Evolutionary conservation across 2,113 vertebrate genomes (phyloP).

Genomic region (Puffinus mauretanicus): DNA sequence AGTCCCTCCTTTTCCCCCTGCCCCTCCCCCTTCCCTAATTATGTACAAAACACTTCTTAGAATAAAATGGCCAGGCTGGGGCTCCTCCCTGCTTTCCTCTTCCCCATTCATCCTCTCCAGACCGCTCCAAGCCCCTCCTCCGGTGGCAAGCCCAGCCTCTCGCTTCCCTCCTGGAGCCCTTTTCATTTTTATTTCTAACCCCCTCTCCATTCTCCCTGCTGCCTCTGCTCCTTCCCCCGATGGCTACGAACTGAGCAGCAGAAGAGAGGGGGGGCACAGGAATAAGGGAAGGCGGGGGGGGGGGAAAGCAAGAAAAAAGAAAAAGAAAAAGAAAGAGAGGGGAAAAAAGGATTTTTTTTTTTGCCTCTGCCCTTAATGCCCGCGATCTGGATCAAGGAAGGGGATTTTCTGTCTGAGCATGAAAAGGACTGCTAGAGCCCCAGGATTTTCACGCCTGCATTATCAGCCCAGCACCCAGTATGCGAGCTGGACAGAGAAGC

Average conservation of each 20-base stretch:
- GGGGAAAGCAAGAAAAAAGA: not conserved
- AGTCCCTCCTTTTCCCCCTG: not conserved
- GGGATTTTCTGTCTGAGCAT: slow-evolving; percentile 79
- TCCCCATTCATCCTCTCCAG: slow-evolving; percentile 71
- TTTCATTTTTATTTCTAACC: slow-evolving; percentile 74
- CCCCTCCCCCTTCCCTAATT: slow-evolving; percentile 26
- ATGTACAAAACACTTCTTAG: slow-evolving; percentile 64
- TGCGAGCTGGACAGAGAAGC: slow-evolving; percentile 75
- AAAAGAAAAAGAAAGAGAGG: not conserved
- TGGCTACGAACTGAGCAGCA: slow-evolving; percentile 69
- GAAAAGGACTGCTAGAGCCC: slow-evolving; percentile 80
- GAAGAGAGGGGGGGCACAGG: not conserved
- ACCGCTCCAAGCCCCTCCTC: slow-evolving; percentile 62
- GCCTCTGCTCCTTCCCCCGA: slow-evolving; percentile 66
- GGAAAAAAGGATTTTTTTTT: not conserved
- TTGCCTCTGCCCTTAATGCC: slow-evolving; percentile 71
- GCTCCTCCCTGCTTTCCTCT: slow-evolving; percentile 64
- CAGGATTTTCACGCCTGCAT: slow-evolving; percentile 75
- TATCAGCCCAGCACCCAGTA: slow-evolving; percentile 72
- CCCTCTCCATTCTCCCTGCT: slow-evolving; percentile 65
- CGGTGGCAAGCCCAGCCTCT: slow-evolving; percentile 65
- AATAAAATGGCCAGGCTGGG: slow-evolving; percentile 36
- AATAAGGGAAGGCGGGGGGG: not conserved
- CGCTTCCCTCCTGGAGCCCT: slow-evolving; percentile 67
- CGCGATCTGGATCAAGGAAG: slow-evolving; percentile 72